These are phyloP conservation scores for Pilophorus perplexus DNA, from an alignment of 2,888 invertebrate genomes.

Conservation along the genomic window DNA sequence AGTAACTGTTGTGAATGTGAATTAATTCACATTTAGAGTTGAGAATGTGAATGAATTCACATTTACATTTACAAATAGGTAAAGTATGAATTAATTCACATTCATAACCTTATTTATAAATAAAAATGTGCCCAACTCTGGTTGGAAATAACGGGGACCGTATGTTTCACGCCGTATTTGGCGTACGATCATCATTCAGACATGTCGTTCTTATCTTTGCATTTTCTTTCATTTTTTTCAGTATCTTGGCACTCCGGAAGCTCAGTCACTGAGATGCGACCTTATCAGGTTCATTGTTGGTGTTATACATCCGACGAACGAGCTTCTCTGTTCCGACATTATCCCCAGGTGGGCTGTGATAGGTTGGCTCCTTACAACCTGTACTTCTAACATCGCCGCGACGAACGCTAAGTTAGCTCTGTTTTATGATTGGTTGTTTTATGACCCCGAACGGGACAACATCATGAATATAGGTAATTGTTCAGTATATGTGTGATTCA, in stretches of 20 bases:
- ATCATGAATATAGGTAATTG: slow-evolving; percentile 84
- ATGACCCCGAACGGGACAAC: slow-evolving; percentile 85
- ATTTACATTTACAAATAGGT: too few species aligned
- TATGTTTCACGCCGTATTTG: too few species aligned
- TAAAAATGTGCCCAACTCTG: too few species aligned
- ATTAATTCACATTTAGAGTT: too few species aligned
- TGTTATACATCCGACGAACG: slow-evolving; percentile 90
- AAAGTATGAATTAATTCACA: too few species aligned
- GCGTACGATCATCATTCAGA: too few species aligned
- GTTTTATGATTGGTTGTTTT: slow-evolving; percentile 92
- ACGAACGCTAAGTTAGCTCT: slow-evolving; percentile 87
- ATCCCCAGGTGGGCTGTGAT: slow-evolving; percentile 94
- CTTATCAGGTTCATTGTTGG: slow-evolving; percentile 91
- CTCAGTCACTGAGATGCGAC: slow-evolving; percentile 85
- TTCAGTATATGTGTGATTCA: too few species aligned
- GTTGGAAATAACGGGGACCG: too few species aligned
- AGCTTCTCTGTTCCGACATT: slow-evolving; percentile 88
- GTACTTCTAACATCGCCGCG: slow-evolving; percentile 83
- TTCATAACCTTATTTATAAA: too few species aligned
- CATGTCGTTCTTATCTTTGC: too few species aligned
- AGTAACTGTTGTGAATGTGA: too few species aligned
- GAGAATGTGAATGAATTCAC: too few species aligned
- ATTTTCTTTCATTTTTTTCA: slow-evolving; percentile 55
- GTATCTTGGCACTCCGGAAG: slow-evolving; percentile 87
- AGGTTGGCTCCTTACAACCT: slow-evolving; percentile 88